Percentiles rank a stretch among this genome's conserved stretches.
Conservation (phyloP, 2,888 invertebrate genomes). For the Lycia hirtaria region DNA sequence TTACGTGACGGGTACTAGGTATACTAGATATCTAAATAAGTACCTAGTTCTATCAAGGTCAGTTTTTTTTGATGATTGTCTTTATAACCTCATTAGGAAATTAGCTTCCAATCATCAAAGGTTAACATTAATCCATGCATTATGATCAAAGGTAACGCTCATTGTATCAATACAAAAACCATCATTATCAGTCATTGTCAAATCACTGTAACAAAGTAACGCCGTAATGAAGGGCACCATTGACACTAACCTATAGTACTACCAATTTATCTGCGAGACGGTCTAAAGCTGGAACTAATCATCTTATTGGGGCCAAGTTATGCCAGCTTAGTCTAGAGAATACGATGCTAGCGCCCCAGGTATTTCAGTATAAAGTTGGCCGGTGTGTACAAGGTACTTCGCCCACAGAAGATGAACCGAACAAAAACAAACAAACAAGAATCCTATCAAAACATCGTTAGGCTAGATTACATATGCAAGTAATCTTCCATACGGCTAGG, state of each 20-base stretch:
- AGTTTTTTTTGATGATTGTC: too few relatives aligned
- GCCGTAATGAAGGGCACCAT: conserved; percentile 29
- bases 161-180: conserved; percentile 19
- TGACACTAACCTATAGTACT: too few relatives aligned
- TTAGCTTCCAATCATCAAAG: conserved; percentile 11
- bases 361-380: too few relatives aligned
- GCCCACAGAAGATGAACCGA: conserved; percentile 14
- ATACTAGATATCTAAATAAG: too few relatives aligned
- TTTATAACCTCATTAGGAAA: conserved; percentile 1
- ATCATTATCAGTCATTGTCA: conserved; percentile 22
- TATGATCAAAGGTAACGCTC: conserved; percentile 10
- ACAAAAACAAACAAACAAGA: conserved; percentile 49
- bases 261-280: too few relatives aligned
- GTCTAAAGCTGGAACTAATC: too few relatives aligned
- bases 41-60: neutral
- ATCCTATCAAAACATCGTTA: conserved; percentile 56
- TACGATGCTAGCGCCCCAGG: too few relatives aligned
- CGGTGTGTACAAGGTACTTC: conserved; percentile 31
- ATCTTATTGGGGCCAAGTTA: too few relatives aligned
- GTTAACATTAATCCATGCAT: conserved; percentile 3
- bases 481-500: neutral
- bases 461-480: conserved; percentile 1
- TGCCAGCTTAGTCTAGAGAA: too few relatives aligned
- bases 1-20: too few relatives aligned
- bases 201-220: conserved; percentile 20